These are phyloP conservation scores for Neotragus moschatus DNA, from an alignment of 2,113 vertebrate genomes.

Conservation along the genomic window DNA sequence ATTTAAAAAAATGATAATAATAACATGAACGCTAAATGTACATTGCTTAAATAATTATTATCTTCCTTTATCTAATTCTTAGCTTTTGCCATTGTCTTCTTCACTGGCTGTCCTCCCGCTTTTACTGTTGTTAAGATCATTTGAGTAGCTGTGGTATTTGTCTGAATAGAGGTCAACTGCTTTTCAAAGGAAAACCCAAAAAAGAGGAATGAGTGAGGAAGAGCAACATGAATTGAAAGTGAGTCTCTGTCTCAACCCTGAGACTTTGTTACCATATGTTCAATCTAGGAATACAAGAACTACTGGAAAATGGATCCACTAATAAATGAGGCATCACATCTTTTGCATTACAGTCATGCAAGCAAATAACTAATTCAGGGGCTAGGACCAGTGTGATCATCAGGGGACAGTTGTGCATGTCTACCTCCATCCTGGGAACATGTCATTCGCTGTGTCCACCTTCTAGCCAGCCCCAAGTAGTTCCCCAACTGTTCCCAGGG, in stretches of 20 bases:
- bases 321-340: not conserved
- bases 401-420: accelerated
- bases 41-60: not conserved
- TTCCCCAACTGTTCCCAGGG: not conserved
- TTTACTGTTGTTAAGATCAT: not conserved
- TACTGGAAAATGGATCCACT: not conserved
- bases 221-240: not conserved
- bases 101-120: not conserved
- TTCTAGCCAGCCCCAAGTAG: not conserved
- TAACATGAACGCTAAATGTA: not conserved
- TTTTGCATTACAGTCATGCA: not conserved
- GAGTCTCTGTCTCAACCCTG: not conserved
- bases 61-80: not conserved
- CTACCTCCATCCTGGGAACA: too few species aligned
- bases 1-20: not conserved
- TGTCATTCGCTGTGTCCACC: not conserved
- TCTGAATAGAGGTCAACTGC: not conserved
- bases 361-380: not conserved
- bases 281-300: not conserved
- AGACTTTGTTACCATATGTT: not conserved
- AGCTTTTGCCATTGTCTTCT: not conserved
- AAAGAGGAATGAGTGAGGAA: not conserved
- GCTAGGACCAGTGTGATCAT: accelerated
- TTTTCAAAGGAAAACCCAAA: not conserved
- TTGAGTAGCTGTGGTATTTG: not conserved